These are phyloP conservation scores for Upupa epops DNA, from an alignment of 2,113 vertebrate genomes.

Conservation along the genomic window DNA sequence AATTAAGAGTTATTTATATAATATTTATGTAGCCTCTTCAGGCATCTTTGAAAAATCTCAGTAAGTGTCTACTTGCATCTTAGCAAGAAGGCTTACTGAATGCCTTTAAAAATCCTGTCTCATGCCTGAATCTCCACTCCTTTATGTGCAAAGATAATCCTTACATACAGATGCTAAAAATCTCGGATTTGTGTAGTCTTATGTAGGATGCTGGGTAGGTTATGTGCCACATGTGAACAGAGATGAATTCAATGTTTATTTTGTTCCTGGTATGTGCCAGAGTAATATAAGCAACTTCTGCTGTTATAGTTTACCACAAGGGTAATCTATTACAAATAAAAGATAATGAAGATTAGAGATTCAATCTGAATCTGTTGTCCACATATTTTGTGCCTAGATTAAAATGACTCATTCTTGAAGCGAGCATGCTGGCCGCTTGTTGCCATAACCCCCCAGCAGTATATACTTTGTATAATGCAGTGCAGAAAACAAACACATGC, in stretches of 20 bases:
- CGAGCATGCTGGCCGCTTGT: not conserved
- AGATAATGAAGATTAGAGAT: not conserved
- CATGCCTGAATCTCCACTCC: not conserved
- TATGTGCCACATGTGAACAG: not conserved
- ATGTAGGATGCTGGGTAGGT: not conserved
- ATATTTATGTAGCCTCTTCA: not conserved
- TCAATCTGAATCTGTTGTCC: not conserved
- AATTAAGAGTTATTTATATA: not conserved
- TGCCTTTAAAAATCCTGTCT: not conserved
- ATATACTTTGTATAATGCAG: constrained; percentile 6
- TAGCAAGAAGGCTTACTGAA: not conserved
- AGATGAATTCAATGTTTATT: not conserved
- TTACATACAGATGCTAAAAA: not conserved
- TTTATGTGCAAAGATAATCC: not conserved
- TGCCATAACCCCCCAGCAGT: not conserved
- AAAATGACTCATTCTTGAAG: not conserved
- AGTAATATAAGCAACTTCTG: not conserved
- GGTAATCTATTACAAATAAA: not conserved
- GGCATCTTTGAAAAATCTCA: not conserved
- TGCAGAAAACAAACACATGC: constrained; percentile 25
- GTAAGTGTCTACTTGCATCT: not conserved
- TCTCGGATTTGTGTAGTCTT: not conserved
- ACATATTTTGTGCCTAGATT: not conserved
- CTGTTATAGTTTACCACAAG: not conserved
- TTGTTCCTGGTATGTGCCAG: not conserved